Evolutionary conservation across 2,888 invertebrate species (phyloP), one percentile per base, ranked within the genome.

Genomic region (Hirtodrosophila alboralis): DNA sequence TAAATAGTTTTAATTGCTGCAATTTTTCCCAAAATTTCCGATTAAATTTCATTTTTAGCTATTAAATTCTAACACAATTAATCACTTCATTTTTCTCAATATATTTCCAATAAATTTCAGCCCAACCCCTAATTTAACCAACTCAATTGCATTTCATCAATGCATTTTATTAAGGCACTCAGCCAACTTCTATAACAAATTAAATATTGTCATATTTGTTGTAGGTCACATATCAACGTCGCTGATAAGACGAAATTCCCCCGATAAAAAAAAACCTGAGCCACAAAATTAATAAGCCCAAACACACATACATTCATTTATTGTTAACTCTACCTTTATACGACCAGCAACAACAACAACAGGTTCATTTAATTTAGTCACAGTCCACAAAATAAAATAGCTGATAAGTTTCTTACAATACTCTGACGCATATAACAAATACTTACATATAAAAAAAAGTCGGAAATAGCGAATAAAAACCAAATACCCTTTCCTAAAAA

Each of bases 331-430:
- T 44, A 58, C 27, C 44, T 33, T 18, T 33, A 16, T 27, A 38
- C 18, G 57, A 60, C 28, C 51, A 40, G 47, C 71, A 70, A 75
- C 84, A 85, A 67, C 51, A 40, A 44, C 71, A 70, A 75, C 84
- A 85, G 71, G 84, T 83, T 83, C 38, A 78, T 65, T 83, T 59
- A 36, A 84, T 78, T 79, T 83, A 85, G 80, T 75, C 84, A 83
- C 57, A 61, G 41, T 40, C 51, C 28, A 47, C 41, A 63, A 59
- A 62, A 28, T 49, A 52, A 28, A 43, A 54, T 56, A 28, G 10
- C 71, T 85, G 78, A 85, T 83, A 79, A 67, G 54, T 60, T 38
- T 40, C 28, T 38, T 41, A 36, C 49, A 57, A 40, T 30, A 53
- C 21, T 28, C 48, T 79, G 77, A 80, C 77, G 74, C 84, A 83